Evolutionary conservation across 2,797 vertebrate species (phyloP).

Genomic region (Streptopelia turtur): DNA sequence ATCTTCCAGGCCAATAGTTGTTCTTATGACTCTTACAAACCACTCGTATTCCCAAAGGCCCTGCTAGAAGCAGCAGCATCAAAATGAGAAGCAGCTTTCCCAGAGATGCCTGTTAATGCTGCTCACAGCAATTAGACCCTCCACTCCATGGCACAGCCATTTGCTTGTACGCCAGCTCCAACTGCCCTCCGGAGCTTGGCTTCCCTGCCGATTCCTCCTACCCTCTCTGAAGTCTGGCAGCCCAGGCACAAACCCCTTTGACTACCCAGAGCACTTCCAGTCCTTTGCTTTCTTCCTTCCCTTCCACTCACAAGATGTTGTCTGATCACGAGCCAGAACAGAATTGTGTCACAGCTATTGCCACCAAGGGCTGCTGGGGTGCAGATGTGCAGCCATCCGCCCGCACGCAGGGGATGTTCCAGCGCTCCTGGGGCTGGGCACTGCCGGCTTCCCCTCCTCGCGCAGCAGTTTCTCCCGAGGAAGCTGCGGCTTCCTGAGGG

Average conservation of each 20-base stretch:
- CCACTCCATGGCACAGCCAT: neutral
- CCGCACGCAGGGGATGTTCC: neutral
- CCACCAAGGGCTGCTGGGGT: neutral
- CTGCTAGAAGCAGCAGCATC: neutral
- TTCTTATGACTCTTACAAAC: conserved; percentile 18
- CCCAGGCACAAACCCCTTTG: neutral
- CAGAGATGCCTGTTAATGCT: neutral
- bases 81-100: neutral
- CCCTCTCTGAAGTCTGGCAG: neutral
- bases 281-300: neutral
- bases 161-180: neutral
- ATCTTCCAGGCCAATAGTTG: neutral
- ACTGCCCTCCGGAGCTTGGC: neutral
- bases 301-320: neutral
- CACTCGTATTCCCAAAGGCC: neutral
- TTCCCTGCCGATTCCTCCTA: neutral
- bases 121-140: neutral
- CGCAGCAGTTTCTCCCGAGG: conserved; percentile 57
- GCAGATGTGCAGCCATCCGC: neutral
- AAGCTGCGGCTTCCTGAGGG: conserved; percentile 78
- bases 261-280: neutral
- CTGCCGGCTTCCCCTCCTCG: neutral
- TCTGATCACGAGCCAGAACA: neutral
- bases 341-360: neutral
- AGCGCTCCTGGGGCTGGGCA: accelerated